Evolutionary conservation across 2,797 vertebrate genomes (phyloP).

Genomic region (Leptoclinus maculatus): DNA sequence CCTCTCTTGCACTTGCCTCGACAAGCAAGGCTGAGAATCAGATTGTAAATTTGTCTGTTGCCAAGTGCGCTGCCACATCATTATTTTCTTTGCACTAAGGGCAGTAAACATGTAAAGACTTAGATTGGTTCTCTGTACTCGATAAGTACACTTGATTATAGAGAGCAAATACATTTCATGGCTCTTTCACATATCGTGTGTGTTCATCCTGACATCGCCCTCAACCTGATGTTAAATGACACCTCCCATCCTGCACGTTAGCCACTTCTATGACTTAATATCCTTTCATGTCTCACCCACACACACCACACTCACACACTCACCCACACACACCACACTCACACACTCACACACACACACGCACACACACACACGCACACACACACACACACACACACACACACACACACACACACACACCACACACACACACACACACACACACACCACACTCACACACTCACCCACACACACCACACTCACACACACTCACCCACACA

Average conservation of each 20-base stretch:
- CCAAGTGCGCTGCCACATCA: constrained; percentile 30
- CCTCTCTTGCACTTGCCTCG: constrained; percentile 40
- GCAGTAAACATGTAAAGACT: constrained; percentile 13
- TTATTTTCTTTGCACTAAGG: constrained; percentile 42
- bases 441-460: constrained; percentile 3
- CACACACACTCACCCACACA: not conserved
- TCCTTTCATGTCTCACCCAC: constrained; percentile 22
- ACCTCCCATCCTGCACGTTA: constrained; percentile 72
- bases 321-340: not conserved
- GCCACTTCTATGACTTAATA: constrained; percentile 35
- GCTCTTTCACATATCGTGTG: constrained; percentile 5
- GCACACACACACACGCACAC: not conserved
- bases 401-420: not conserved
- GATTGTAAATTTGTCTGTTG: constrained; percentile 45
- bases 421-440: not conserved
- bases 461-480: constrained; percentile 7
- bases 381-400: too few relatives aligned
- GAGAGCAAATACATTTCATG: constrained; percentile 8
- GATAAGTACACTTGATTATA: constrained; percentile 1
- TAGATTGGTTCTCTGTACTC: constrained; percentile 9
- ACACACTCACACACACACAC: constrained; percentile 9
- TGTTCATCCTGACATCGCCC: constrained; percentile 24
- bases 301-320: constrained; percentile 7
- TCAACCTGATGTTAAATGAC: constrained; percentile 38
- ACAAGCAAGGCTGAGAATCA: constrained; percentile 50